phyloP scores from a whole-genome alignment of 1,140 invertebrate species.

The Diorhabda elongata region DNA sequence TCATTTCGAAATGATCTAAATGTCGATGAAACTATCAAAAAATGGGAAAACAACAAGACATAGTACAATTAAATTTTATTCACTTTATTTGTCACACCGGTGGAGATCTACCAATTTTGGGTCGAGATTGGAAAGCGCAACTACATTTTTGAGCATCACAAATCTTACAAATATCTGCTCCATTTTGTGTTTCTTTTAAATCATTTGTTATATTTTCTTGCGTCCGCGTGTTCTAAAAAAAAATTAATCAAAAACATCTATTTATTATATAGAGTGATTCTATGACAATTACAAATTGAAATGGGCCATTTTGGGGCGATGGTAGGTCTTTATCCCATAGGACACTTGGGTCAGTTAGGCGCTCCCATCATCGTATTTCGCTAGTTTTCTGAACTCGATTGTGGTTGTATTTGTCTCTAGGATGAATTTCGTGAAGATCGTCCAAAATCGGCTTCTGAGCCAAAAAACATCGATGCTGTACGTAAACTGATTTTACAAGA shows the following conservation, averaged over 20 bases:
- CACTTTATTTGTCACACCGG: not conserved
- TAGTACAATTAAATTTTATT: no score
- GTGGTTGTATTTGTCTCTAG: not conserved
- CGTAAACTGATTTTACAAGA: no score
- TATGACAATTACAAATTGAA: not conserved
- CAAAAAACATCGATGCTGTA: no score
- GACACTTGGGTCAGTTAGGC: not conserved
- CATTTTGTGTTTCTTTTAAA: not conserved
- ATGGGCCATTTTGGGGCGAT: not conserved
- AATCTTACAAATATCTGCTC: slow-evolving; percentile 15
- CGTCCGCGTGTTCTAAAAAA: slow-evolving; percentile 3
- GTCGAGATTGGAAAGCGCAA: slow-evolving; percentile 27
- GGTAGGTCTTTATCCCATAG: not conserved
- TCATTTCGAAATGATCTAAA: no score
- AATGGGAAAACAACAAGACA: no score
- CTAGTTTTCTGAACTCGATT: not conserved
- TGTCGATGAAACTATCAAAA: no score
- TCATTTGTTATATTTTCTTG: no score
- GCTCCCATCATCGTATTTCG: not conserved
- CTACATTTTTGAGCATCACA: slow-evolving; percentile 23
- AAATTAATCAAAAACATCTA: slow-evolving; percentile 1
- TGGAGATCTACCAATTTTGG: slow-evolving; percentile 25
- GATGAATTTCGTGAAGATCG: not conserved
- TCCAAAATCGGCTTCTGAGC: no score
- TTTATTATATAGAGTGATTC: not conserved